Base-by-base conservation (phyloP, 2,888 invertebrate genomes). In the Drosophila lacicola region DNA sequence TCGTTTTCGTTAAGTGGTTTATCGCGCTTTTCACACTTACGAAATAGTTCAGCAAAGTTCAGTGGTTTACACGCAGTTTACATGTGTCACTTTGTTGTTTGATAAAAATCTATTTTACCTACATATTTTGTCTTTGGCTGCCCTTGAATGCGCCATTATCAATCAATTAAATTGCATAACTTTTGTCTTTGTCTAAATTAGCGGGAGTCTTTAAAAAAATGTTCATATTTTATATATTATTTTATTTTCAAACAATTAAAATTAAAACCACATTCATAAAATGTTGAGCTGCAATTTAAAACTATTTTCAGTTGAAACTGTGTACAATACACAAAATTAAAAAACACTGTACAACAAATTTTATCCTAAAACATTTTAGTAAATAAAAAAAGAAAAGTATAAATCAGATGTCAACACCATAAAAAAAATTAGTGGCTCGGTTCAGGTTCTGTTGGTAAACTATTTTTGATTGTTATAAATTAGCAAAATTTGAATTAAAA, bases 1-100 rank as follows among this genome's bases (percentile, higher is more conserved):
- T 33, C 46, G 57, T 58, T 75, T 78, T 44, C 67, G 75, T 62
- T 63, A 63, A 80, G 87, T 83, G 81, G 84, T 78, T 87, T 60
- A 44, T 58, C 63, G 42, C 65, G 63, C 58, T 36, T 76, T 70
- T 61, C 45, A 21, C 54, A 77, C 63, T 64, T 65, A 10, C 13
- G 17, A 41, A 50, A 36, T 41, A 55, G 29, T 47, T 76, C 4
- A 14, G 21, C 14, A 39, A 58, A 44, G 47, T 60, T 29, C 47
- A 62, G 49, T n/a, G 49, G 47, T 60, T 62, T 45, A 49, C 67
- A 51, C 25, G 41, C 49, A 42, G 62, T 60, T 71, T 55, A 64
- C 70, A 65, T 67, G 55, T 67, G 65, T 44, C 70, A 71, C 17
- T 70, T 64, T 66, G 56, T 62, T 45, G 45, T 56, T 60, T 45